Evolutionary conservation across 1,140 invertebrate species (phyloP), one percentile per base, ranked within the genome.

Genomic region (Zeugodacus cucurbitae): DNA sequence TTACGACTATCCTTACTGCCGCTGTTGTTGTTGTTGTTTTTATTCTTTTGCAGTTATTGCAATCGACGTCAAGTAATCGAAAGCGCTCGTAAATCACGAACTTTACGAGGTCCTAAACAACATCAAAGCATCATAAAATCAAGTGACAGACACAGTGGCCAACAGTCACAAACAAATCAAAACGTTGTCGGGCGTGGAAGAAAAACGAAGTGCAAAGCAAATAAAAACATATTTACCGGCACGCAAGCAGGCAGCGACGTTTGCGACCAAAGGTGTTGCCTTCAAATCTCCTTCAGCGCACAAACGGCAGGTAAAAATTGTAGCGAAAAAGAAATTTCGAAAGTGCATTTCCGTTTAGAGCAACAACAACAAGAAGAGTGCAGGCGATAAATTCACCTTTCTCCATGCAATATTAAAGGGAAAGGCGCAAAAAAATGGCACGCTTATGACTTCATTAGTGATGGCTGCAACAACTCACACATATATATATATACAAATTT

Each of bases 61-160:
- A 82, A 82, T 82, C 74, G 44, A 82, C 41, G 74, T 82, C 74
- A 82, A 82, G 41, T 82, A 44, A 48, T 82, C 74, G 74, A 82
- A 82, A 48, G 74, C 74, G 74, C 74, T 82, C 74, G 74, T 82
- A 82, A 82, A 82, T 82, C 74, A 82, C n/a, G 74, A 48, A 82
- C 41, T 82, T 82, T 82, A 82, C 74, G 74, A 82, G 74, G 74
- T 82, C 74, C 41, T 82, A 82, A 82, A 82, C 74, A 48, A 82
- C 74, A 82, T 82, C 74, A 82, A 82, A 82, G 74, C 74, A 82
- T 82, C 74, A 82, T 82, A 82, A 82, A 82, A 82, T 54, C 74
- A 82, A 82, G 74, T 82, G 74, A 82, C 74, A 82, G 41, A 29
- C 74, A 82, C 82, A 86, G 54, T 86, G 41, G 82, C 82, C 44